A percentile compares a stretch with the other conserved stretches of the same genome.
These are phyloP conservation scores for Trisateles emortualis DNA, from an alignment of 2,888 invertebrate species.

Conservation along the genomic window DNA sequence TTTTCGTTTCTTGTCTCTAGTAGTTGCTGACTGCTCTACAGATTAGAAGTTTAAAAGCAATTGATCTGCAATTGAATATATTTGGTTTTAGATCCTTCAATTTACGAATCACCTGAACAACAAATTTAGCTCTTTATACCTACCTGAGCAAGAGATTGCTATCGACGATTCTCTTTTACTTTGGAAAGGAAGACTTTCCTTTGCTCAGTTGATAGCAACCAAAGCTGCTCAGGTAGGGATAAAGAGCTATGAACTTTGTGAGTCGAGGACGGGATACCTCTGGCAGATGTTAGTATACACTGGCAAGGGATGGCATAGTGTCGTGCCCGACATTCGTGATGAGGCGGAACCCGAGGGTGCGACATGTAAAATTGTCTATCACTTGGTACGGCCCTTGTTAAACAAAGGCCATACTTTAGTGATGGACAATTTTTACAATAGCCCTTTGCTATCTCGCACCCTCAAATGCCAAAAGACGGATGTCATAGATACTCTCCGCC, in stretches of 20 bases:
- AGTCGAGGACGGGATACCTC: no score
- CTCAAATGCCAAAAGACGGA: not conserved
- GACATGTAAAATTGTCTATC: not conserved
- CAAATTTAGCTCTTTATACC: not conserved
- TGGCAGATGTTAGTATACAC: no score
- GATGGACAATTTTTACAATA: not conserved
- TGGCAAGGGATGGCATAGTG: not conserved
- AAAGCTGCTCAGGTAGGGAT: no score
- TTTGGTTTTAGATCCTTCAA: not conserved
- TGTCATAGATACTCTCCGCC: no score
- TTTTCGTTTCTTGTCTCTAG: not conserved
- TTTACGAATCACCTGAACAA: conserved; percentile 7
- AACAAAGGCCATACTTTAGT: not conserved
- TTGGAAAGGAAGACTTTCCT: no score
- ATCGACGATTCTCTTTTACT: no score
- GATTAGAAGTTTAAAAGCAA: not conserved
- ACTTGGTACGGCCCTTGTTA: not conserved
- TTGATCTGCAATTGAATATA: not conserved
- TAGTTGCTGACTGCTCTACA: not conserved
- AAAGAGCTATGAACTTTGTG: no score
- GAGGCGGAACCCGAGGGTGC: not conserved
- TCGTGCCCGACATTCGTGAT: not conserved
- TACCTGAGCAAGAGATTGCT: no score
- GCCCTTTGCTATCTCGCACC: not conserved
- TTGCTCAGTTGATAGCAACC: no score